These are phyloP conservation scores for Drosophila pullipes DNA, from an alignment of 2,888 invertebrate genomes.

Conservation along the genomic window DNA sequence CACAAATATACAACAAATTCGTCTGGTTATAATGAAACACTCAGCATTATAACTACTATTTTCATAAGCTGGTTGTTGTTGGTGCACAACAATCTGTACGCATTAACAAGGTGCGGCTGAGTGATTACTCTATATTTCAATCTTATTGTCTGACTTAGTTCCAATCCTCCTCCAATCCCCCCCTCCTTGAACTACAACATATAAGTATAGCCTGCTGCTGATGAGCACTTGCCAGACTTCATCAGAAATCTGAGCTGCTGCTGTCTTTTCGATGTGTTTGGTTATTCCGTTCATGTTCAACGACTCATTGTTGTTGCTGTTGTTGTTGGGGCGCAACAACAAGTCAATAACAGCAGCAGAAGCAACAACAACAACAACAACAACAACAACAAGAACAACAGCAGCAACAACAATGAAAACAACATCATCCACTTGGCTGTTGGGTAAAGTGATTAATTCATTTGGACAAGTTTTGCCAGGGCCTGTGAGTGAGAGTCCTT, in stretches of 20 bases:
- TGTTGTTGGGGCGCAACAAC: conserved; percentile 22
- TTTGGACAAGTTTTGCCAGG: conserved; percentile 73
- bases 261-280: conserved; percentile 39
- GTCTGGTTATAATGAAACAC: too few species aligned
- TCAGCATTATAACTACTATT: not conserved
- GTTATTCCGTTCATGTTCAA: conserved; percentile 13
- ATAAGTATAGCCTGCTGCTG: conserved; percentile 24
- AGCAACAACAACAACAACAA: not conserved
- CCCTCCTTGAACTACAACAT: not conserved
- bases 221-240: conserved; percentile 72
- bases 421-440: conserved; percentile 70
- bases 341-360: conserved; percentile 34
- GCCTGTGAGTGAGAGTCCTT: conserved; percentile 49
- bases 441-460: conserved; percentile 78
- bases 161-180: not conserved
- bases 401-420: conserved; percentile 48
- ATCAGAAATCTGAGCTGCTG: conserved; percentile 51
- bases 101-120: conserved; percentile 52
- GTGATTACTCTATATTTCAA: conserved; percentile 34
- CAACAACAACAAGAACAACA: conserved; percentile 29
- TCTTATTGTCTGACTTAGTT: conserved; percentile 22
- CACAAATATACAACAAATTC: not conserved
- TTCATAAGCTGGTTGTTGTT: not conserved
- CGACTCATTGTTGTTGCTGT: conserved; percentile 29
- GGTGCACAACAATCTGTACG: not conserved